Base-by-base conservation (phyloP, 2,797 vertebrate species). In the Sebastes melanostomus region DNA sequence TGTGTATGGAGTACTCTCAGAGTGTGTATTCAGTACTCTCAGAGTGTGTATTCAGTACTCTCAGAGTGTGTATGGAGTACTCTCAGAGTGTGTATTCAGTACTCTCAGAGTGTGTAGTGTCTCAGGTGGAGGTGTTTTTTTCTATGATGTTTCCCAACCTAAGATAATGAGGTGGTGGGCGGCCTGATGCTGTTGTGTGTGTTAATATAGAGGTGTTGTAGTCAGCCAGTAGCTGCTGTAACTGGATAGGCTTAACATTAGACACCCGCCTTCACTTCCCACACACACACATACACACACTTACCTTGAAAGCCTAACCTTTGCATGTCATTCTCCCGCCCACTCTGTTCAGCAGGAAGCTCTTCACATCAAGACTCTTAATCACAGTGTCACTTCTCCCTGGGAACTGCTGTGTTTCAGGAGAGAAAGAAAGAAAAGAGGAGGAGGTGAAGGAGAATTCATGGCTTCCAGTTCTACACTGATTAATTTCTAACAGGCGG, bases 311-410 rank as follows among this genome's bases (percentile, higher is more conserved):
- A 25, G 38, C 20, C 36, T 63, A 79, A 78, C 82, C 75, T 74
- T 66, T 80, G 56, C 38, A 46, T 75, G 77, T 72, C 72, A 3
- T 73, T 75, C 52, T 76, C 16, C 68, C 25, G 8, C 77, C 86
- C 80, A 67, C 80, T 81, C 27, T 52, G 75, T 82, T 79, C 75
- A 81, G 84, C 76, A 88, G 77, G 76, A 87, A 81, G 77, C 88
- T 71, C 69, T 82, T 80, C 75, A 86, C 76, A 68, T 82, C 76
- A 80, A 84, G 81, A 84, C 80, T 75, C 75, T 88, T 84, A 82
- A 84, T 89, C 86, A 85, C 86, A 81, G 62, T 81, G 88, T 90
- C 87, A 86, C 73, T 69, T 80, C 76, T 85, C 76, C 84, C 66
- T 81, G 84, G 81, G 86, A 87, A 84, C 76, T 20, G 11, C 59